Conservation (phyloP, 2,797 vertebrate species). For the Lepilemur ruficaudatus region DNA sequence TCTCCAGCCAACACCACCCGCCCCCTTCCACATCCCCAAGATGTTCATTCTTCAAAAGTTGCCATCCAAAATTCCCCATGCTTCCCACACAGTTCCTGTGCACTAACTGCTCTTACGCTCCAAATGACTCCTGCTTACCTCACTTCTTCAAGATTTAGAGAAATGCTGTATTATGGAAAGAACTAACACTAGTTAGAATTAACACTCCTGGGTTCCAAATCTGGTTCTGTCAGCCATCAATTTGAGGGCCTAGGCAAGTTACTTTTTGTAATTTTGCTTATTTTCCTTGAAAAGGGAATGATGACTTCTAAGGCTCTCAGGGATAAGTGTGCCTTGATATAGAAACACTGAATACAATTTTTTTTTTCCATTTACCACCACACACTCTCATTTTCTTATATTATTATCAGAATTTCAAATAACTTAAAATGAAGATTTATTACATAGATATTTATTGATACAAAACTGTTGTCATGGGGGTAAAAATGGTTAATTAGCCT, state of each 20-base stretch:
- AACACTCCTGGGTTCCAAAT: neutral
- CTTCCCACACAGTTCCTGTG: neutral
- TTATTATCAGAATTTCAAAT: neutral
- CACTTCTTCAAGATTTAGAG: neutral
- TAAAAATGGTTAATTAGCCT: neutral
- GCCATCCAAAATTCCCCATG: neutral
- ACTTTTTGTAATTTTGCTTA: neutral
- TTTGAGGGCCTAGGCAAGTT: neutral
- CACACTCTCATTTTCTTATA: neutral
- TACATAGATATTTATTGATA: neutral
- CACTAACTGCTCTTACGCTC: neutral
- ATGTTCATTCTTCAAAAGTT: neutral
- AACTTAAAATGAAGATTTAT: neutral
- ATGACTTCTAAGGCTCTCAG: neutral
- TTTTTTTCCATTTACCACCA: neutral
- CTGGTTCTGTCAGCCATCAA: neutral
- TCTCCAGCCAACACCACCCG: neutral
- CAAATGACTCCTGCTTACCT: neutral
- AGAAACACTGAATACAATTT: neutral
- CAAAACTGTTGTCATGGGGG: neutral
- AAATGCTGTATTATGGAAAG: neutral
- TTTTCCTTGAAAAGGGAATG: neutral
- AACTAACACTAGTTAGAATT: neutral
- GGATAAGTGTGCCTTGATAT: neutral
- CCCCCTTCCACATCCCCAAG: neutral